phyloP scores from a whole-genome alignment of 1,140 invertebrate genomes.

The Drosophila insularis region DNA sequence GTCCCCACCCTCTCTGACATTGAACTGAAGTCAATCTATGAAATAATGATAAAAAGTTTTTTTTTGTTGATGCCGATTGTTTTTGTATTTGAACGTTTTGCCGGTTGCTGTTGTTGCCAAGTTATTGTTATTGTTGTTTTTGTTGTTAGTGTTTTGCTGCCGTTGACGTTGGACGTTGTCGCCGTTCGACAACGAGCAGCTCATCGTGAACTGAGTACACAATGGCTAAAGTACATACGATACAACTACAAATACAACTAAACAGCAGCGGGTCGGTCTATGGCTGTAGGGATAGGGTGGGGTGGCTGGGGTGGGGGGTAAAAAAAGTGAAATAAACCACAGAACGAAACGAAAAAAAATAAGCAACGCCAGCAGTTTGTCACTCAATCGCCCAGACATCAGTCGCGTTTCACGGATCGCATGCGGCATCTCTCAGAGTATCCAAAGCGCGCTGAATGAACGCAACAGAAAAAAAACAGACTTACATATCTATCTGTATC shows the following conservation, averaged over 20 bases:
- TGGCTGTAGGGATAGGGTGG: background rate
- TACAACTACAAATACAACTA: slow-evolving; percentile 17
- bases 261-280: background rate
- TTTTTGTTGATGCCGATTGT: background rate
- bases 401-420: slow-evolving; percentile 63
- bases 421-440: slow-evolving; percentile 16
- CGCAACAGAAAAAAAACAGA: slow-evolving; percentile 15
- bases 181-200: slow-evolving; percentile 37
- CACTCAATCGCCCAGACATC: slow-evolving; percentile 76
- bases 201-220: slow-evolving; percentile 76
- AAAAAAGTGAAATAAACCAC: slow-evolving; percentile 70
- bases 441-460: background rate
- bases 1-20: background rate
- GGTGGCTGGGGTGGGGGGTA: background rate
- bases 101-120: slow-evolving; percentile 19
- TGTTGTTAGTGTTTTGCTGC: slow-evolving; percentile 7
- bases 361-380: slow-evolving; percentile 72
- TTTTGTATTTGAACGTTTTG: slow-evolving; percentile 48
- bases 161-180: slow-evolving; percentile 55
- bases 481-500: slow-evolving; percentile 12
- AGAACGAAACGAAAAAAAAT: slow-evolving; percentile 61
- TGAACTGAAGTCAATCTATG: slow-evolving; percentile 21
- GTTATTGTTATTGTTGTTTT: slow-evolving; percentile 27
- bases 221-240: slow-evolving; percentile 76
- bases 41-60: slow-evolving; percentile 31